phyloP scores from a whole-genome alignment of 2,797 vertebrate species.

The Acipenser transmontanus region DNA sequence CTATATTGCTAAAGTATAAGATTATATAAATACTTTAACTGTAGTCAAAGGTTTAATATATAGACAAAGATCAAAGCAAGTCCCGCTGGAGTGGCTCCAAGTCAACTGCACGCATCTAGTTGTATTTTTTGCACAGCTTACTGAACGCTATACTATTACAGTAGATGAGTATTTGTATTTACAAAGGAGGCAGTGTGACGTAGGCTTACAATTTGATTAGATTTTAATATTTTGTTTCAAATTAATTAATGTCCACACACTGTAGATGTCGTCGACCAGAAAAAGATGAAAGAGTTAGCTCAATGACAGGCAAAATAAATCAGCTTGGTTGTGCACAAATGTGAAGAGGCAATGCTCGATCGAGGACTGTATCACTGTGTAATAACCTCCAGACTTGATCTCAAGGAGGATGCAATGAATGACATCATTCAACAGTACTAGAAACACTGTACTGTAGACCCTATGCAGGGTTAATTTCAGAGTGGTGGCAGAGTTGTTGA shows the following conservation, averaged over 20 bases:
- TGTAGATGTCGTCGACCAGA: not conserved
- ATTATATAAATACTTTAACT: too few relatives aligned
- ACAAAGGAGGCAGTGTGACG: too few relatives aligned
- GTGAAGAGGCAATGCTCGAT: not conserved
- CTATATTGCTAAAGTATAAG: too few relatives aligned
- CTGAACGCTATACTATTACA: too few relatives aligned
- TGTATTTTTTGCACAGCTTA: too few relatives aligned
- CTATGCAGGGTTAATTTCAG: too few relatives aligned
- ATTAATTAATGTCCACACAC: conserved; percentile 21
- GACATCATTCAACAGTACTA: conserved; percentile 25
- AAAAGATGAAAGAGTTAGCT: conserved; percentile 2
- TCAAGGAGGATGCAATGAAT: conserved; percentile 24
- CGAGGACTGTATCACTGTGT: conserved; percentile 7
- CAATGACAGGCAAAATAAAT: conserved; percentile 4
- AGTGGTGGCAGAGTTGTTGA: too few relatives aligned
- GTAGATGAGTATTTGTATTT: too few relatives aligned
- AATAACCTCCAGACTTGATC: conserved; percentile 22
- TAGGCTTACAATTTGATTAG: conserved; percentile 3
- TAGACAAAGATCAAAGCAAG: too few relatives aligned
- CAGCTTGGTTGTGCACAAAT: conserved; percentile 13
- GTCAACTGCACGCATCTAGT: too few relatives aligned
- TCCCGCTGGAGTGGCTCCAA: too few relatives aligned
- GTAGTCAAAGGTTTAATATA: too few relatives aligned
- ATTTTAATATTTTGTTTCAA: conserved; percentile 12
- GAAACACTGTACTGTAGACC: not conserved